Conservation (phyloP, 64 coral and sea anemone species). For the Porites lutea region DNA sequence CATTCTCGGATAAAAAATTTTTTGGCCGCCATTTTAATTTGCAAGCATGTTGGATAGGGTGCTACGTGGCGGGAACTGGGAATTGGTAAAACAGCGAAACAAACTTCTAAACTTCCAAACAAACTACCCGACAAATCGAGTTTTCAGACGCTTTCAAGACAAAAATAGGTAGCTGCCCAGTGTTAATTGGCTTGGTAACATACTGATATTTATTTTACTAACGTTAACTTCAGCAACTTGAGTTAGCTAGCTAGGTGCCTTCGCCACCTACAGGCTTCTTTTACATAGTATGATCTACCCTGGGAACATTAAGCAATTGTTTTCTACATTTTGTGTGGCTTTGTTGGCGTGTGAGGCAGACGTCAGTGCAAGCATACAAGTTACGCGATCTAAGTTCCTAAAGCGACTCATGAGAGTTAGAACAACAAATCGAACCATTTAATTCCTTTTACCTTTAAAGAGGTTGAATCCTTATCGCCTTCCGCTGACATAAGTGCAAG, state of each 20-base stretch:
- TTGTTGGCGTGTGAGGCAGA: neutral
- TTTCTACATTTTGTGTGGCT: neutral
- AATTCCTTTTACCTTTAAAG: slow-evolving; percentile 4
- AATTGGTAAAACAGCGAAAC: too few relatives aligned
- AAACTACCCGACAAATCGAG: too few relatives aligned
- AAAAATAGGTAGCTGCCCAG: too few relatives aligned
- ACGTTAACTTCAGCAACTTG: too few relatives aligned
- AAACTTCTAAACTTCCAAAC: too few relatives aligned
- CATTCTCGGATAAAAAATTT: too few relatives aligned
- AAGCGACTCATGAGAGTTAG: neutral
- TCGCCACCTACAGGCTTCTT: too few relatives aligned
- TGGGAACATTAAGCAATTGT: neutral
- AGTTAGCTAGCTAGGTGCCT: too few relatives aligned
- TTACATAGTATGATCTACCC: neutral
- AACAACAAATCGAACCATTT: neutral
- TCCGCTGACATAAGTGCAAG: neutral
- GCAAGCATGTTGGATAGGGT: too few relatives aligned
- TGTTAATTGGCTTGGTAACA: neutral
- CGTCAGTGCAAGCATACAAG: neutral
- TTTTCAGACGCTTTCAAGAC: too few relatives aligned
- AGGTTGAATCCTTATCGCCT: neutral
- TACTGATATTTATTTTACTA: neutral
- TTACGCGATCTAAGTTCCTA: neutral
- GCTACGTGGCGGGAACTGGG: too few relatives aligned
- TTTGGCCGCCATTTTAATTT: too few relatives aligned